Evolutionary conservation across 2,113 vertebrate genomes (phyloP).

Genomic region (Riparia riparia): DNA sequence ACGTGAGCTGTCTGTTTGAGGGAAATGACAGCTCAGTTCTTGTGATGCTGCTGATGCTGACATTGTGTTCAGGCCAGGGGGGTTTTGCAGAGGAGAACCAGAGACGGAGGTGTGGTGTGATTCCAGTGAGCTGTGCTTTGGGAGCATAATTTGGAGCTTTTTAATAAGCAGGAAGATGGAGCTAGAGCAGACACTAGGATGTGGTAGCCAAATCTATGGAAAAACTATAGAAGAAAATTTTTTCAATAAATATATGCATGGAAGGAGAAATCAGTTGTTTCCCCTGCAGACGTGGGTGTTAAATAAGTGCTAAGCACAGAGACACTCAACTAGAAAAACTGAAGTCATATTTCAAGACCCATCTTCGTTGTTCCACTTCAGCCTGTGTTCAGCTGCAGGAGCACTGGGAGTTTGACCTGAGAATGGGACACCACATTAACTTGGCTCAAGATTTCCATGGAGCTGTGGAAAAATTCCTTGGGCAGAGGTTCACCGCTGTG

Average conservation of each 20-base stretch:
- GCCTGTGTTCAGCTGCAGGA: not conserved
- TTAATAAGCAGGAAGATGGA: not conserved
- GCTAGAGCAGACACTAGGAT: not conserved
- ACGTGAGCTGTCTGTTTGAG: not conserved
- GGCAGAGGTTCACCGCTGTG: not conserved
- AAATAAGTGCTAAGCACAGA: not conserved
- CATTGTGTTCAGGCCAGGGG: not conserved
- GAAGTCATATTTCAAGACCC: not conserved
- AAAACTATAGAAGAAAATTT: not conserved
- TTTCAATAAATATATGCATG: not conserved
- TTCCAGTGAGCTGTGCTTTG: not conserved
- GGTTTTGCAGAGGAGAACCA: not conserved
- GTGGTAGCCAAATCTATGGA: not conserved
- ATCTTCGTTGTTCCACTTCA: not conserved
- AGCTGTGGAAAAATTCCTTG: not conserved
- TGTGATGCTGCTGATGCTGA: not conserved
- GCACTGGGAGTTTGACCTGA: not conserved
- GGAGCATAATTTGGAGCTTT: not conserved
- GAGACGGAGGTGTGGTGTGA: not conserved
- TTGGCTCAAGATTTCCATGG: not conserved
- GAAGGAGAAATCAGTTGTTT: not conserved
- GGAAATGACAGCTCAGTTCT: not conserved
- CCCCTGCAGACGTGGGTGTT: not conserved
- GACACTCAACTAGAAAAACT: not conserved
- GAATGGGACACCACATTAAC: fast-evolving